These are phyloP conservation scores for Callinectes sapidus DNA, from an alignment of 2,888 invertebrate species.

Conservation along the genomic window DNA sequence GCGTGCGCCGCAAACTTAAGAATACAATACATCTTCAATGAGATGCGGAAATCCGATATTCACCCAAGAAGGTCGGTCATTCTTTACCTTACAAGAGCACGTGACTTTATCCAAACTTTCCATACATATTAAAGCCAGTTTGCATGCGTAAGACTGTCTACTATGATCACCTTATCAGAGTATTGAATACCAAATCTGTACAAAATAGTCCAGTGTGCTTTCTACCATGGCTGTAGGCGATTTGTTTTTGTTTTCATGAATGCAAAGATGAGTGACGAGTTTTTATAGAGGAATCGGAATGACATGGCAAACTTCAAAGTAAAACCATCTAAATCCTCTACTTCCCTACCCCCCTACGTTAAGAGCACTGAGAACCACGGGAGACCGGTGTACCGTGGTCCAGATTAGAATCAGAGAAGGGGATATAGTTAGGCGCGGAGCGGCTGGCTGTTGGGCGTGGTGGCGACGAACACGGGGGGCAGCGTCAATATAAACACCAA, in stretches of 20 bases:
- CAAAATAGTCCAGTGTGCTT: too few relatives aligned
- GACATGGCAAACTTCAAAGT: too few relatives aligned
- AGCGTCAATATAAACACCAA: slow-evolving; percentile 33
- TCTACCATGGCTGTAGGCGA: too few relatives aligned
- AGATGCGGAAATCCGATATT: not conserved
- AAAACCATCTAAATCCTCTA: not conserved
- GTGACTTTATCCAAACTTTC: not conserved
- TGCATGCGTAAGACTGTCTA: not conserved
- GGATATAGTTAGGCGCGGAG: not conserved
- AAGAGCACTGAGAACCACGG: not conserved
- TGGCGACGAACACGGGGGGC: not conserved
- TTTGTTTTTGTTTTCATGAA: too few relatives aligned
- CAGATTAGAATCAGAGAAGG: not conserved
- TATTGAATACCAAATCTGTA: too few relatives aligned
- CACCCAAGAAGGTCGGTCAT: not conserved
- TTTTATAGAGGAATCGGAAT: too few relatives aligned
- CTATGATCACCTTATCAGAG: not conserved
- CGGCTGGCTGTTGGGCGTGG: too few relatives aligned
- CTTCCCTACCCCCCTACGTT: not conserved
- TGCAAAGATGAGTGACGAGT: too few relatives aligned
- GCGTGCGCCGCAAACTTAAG: not conserved
- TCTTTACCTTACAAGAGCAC: not conserved
- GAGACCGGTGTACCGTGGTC: not conserved
- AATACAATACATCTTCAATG: not conserved
- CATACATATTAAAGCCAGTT: not conserved